These are phyloP conservation scores for Dasyornis broadbenti DNA, from an alignment of 2,113 vertebrate genomes.

Conservation along the genomic window DNA sequence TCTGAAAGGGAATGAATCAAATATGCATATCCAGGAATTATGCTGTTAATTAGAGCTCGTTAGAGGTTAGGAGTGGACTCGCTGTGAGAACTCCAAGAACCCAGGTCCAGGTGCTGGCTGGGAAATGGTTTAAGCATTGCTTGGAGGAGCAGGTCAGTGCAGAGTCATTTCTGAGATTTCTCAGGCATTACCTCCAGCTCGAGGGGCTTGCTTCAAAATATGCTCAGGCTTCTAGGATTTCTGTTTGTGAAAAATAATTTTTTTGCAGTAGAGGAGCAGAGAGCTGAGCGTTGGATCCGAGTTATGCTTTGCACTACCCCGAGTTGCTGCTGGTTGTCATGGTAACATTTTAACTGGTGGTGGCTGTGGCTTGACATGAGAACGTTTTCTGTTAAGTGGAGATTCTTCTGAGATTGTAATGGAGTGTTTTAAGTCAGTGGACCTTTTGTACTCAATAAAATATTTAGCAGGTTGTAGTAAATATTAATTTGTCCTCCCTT, in stretches of 20 bases:
- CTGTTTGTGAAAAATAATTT: not conserved
- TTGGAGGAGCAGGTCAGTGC: not conserved
- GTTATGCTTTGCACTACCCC: not conserved
- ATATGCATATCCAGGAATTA: not conserved
- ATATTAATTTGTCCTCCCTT: slow-evolving; percentile 38
- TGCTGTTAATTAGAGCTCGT: not conserved
- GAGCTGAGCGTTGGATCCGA: not conserved
- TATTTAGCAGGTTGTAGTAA: slow-evolving; percentile 42
- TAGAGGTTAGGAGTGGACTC: not conserved
- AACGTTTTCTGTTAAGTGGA: not conserved
- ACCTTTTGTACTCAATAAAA: slow-evolving; percentile 36
- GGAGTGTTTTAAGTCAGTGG: slow-evolving; percentile 8
- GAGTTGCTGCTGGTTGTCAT: slow-evolving; percentile 40
- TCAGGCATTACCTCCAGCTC: not conserved
- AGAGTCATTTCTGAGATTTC: not conserved
- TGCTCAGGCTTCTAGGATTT: not conserved
- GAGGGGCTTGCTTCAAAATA: not conserved
- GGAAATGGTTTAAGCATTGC: fast-evolving
- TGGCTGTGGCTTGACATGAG: slow-evolving; percentile 11
- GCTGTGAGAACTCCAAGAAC: not conserved
- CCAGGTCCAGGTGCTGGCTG: not conserved
- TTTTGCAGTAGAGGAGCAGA: not conserved
- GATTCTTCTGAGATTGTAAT: not conserved
- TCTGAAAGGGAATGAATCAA: fast-evolving
- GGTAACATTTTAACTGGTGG: slow-evolving; percentile 41